Conservation (phyloP, 2,113 vertebrate genomes). For the Chaetops frenatus region DNA sequence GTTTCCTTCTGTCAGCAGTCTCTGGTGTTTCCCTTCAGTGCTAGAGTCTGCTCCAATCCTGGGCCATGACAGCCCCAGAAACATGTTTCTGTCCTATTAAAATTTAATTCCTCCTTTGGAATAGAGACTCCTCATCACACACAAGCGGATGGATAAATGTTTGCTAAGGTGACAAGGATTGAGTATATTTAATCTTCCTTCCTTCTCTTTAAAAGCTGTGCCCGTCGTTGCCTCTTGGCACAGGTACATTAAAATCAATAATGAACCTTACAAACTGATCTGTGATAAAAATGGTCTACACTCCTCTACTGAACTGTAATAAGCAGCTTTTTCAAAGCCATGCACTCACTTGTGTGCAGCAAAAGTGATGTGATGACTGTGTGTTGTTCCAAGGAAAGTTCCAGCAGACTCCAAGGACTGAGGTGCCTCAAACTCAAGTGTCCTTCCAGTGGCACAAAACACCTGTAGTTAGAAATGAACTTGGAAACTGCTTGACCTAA, state of each 20-base stretch:
- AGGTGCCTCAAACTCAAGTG: not conserved
- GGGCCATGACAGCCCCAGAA: not conserved
- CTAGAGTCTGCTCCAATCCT: not conserved
- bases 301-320: not conserved
- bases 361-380: not conserved
- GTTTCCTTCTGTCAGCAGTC: not conserved
- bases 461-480: not conserved
- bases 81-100: conserved; percentile 31
- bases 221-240: not conserved
- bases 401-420: not conserved
- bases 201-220: conserved; percentile 17
- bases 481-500: not conserved
- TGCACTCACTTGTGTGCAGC: not conserved
- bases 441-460: not conserved
- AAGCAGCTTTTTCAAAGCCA: conserved; percentile 17
- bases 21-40: not conserved
- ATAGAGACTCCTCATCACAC: conserved; percentile 31
- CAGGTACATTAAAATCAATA: conserved; percentile 53
- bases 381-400: not conserved
- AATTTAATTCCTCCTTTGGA: conserved; percentile 44
- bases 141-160: conserved; percentile 30
- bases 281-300: conserved; percentile 5
- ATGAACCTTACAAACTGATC: conserved; percentile 13
- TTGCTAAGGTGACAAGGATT: conserved; percentile 52
- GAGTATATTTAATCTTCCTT: conserved; percentile 53